Evolutionary conservation across 92 coral and sea anemone species (phyloP).

Genomic region (Parazoanthus atlanticus): DNA sequence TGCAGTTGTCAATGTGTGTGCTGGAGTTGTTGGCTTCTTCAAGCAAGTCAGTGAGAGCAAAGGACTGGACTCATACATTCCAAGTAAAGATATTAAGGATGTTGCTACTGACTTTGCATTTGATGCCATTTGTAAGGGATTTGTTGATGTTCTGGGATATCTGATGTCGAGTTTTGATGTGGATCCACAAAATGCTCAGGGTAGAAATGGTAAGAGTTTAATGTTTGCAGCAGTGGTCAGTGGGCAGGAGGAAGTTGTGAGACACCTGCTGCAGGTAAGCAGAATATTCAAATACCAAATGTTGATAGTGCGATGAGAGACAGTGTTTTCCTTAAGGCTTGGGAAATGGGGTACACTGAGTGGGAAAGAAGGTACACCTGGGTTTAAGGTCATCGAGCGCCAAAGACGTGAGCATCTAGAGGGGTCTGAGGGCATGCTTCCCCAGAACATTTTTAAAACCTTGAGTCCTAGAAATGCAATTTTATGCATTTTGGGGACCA

Average conservation of each 20-base stretch:
- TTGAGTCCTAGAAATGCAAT: no score
- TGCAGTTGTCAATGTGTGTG: slow-evolving; percentile 73
- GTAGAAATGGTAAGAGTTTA: slow-evolving; percentile 58
- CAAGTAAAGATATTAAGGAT: slow-evolving; percentile 46
- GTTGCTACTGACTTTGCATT: slow-evolving; percentile 76
- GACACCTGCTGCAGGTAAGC: slow-evolving; percentile 69
- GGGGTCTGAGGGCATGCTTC: no score
- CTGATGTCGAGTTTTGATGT: slow-evolving; percentile 58
- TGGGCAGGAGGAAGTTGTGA: slow-evolving; percentile 68
- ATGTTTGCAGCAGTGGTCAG: slow-evolving; percentile 74
- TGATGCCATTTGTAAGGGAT: slow-evolving; percentile 77
- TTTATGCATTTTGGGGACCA: no score
- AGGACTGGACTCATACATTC: slow-evolving; percentile 36
- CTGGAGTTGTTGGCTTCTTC: slow-evolving; percentile 74
- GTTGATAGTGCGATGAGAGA: no score
- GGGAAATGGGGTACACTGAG: no score
- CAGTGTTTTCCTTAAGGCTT: no score
- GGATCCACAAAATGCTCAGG: slow-evolving; percentile 50
- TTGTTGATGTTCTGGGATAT: slow-evolving; percentile 75
- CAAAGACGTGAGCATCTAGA: no score
- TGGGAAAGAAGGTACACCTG: no score
- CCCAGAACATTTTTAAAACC: no score
- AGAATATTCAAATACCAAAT: neutral
- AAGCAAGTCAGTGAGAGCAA: slow-evolving; percentile 35
- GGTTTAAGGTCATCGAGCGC: no score